Evolutionary conservation across 2,797 vertebrate genomes (phyloP), one percentile per base, ranked within the genome.

Genomic region (Emydoidea blandingii): DNA sequence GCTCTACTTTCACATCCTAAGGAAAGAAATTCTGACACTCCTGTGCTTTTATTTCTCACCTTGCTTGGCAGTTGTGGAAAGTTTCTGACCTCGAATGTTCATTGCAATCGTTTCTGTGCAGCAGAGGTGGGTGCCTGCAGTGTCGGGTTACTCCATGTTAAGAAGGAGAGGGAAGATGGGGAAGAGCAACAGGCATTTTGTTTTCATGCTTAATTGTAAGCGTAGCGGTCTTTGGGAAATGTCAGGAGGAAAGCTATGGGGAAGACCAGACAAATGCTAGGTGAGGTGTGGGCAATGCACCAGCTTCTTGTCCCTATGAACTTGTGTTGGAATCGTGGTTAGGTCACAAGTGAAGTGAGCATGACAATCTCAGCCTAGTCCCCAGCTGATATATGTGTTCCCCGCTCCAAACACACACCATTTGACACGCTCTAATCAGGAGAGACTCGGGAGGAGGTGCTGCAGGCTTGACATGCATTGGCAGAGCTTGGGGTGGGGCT

Each of bases 131-230:
- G 31, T 54, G 96, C 93, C 96, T 95, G 95, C 50, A 85, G 93
- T n/a, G 96, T 81, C 93, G 37, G 91, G 94, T 37, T 65, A 19
- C 94, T 91, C 74, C 5, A 29, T 27, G 85, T 89, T 89, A 91
- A 25, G 53, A 88, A 83, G 97, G 93, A 91, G 96, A 95, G 85
- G 62, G 74, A 47, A 76, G 44, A 27, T 29, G 44, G 25, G 44
- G 27, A 5, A 15, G 89, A 96, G 95, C 96, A 93, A 94, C 93
- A 80, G 93, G 96, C 88, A 34, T 95, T 96, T 94, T 97, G 96
- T 96, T 97, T 92, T 89, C 94, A 91, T 94, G 94, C 97, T 96
- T 96, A 96, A 97, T 95, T 96, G 97, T 95, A 94, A 93, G 92
- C 91, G 79, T 91, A 93, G 96, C 93, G 72, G 94, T 93, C 95